Evolutionary conservation across 2,888 invertebrate species (phyloP), one percentile per base, ranked within the genome.

Genomic region (Melangyna quadrimaculata): DNA sequence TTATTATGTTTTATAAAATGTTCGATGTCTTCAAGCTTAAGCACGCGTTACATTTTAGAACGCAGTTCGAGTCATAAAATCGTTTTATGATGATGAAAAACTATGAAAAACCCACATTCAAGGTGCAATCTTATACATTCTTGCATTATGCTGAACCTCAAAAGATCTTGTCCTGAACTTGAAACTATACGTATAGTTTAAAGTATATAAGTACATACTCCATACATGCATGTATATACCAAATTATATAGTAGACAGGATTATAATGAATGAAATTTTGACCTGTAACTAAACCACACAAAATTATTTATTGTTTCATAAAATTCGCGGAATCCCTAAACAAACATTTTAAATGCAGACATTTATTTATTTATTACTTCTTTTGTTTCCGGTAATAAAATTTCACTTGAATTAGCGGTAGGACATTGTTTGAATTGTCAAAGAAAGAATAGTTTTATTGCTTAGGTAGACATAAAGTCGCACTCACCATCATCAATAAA

Each of bases 311-410:
- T 27, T 37, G 24, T 40, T 6, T 24, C 22, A 27, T n/a, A 43
- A 32, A 65, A 19, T 65, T 45, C 65, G 27, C 14, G 9, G 65
- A 67, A 67, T 14, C 10, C 65, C 48, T 48, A 67, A 67, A 67
- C 65, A 67, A 67, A 67, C 65, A 67, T 48, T 32, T 32, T 67
- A 48, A 67, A 43, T 45, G 6, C 29, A 32, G 5, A 32, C 19
- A 14, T 29, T 48, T 32, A 32, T 48, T 12, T 24, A 48, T 65
- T 65, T 65, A 48, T 67, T 48, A 3, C 22, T 10, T 10, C 6
- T 27, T 43, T 29, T 48, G 65, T 45, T 32, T 65, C 65, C 45
- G 65, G 48, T 9, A 48, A 6, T 35, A 32, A 67, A 48, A 22
- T 32, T 43, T 17, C 43, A 27, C 22, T 14, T 8, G 22, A 65